Evolutionary conservation across 2,888 invertebrate genomes (phyloP).

Genomic region (Luperina testacea): DNA sequence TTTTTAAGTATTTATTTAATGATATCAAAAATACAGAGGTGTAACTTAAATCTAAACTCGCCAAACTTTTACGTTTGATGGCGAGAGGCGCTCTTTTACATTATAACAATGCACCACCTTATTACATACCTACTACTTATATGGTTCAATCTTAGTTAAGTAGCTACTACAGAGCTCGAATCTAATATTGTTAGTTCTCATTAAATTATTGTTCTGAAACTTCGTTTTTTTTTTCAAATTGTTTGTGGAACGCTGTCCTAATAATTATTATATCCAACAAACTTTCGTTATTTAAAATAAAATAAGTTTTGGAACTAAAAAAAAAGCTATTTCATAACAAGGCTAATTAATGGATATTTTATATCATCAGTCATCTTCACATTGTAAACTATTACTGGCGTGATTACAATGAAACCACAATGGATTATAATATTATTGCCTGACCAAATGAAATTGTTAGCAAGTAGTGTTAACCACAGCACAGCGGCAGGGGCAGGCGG

Average conservation of each 20-base stretch:
- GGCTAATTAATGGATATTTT: conserved; percentile 20
- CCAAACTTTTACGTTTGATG: too few relatives aligned
- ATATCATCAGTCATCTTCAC: background rate
- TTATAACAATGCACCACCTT: too few relatives aligned
- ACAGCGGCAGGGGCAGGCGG: conserved; percentile 55
- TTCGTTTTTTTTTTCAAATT: background rate
- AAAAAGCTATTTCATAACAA: conserved; percentile 1
- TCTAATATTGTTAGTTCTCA: background rate
- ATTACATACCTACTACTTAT: too few relatives aligned
- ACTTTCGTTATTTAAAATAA: background rate
- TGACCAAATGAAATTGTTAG: conserved; percentile 71
- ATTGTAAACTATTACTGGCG: conserved; percentile 12
- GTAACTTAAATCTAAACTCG: too few relatives aligned
- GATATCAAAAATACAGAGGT: too few relatives aligned
- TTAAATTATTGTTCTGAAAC: background rate
- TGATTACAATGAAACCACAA: conserved; percentile 44
- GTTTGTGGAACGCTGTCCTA: background rate
- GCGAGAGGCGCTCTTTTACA: too few relatives aligned
- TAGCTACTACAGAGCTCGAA: background rate
- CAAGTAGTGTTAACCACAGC: conserved; percentile 67
- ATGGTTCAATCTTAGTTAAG: too few relatives aligned
- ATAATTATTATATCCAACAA: too few relatives aligned
- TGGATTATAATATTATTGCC: conserved; percentile 56
- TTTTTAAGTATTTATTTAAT: too few relatives aligned
- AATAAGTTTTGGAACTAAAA: background rate